Evolutionary conservation across 2,888 invertebrate species (phyloP).

Genomic region (Hirtodrosophila trivittata): DNA sequence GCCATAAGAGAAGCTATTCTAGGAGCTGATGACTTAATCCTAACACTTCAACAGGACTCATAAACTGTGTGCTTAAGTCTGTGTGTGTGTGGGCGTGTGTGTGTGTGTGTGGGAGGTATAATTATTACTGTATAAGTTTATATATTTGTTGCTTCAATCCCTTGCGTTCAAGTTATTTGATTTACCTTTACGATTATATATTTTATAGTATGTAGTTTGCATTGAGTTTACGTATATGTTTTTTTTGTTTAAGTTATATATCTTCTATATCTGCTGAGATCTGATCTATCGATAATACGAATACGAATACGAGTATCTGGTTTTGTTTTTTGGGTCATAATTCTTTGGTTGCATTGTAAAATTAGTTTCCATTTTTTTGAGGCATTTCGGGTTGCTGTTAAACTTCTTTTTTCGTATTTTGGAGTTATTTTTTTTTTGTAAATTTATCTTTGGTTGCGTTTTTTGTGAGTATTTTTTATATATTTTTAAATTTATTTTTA

Average conservation of each 20-base stretch:
- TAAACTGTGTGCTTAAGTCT: conserved; percentile 25
- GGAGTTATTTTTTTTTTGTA: conserved; percentile 58
- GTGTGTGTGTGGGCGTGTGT: conserved; percentile 9
- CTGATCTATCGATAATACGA: conserved; percentile 14
- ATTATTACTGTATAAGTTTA: conserved; percentile 15
- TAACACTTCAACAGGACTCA: conserved; percentile 43
- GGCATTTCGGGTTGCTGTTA: conserved; percentile 70
- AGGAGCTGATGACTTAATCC: conserved; percentile 40
- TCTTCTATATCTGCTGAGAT: conserved; percentile 24
- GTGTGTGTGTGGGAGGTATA: conserved; percentile 36
- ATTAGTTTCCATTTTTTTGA: conserved; percentile 52
- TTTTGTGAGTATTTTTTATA: conserved; percentile 7
- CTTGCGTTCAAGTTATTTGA: conserved; percentile 61
- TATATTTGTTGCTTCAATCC: conserved; percentile 50
- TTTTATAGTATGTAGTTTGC: conserved; percentile 36
- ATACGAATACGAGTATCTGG: not conserved
- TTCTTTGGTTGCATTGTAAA: conserved; percentile 48
- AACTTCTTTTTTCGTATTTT: conserved; percentile 42
- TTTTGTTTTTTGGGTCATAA: conserved; percentile 31
- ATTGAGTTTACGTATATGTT: conserved; percentile 65
- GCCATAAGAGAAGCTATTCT: conserved; percentile 14
- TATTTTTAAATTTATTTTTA: conserved; percentile 24
- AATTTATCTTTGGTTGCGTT: conserved; percentile 68
- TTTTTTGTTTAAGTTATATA: conserved; percentile 28
- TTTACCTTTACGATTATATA: conserved; percentile 25